Conservation (phyloP, 1,140 invertebrate species). For the Neomicropteryx cornuta region DNA sequence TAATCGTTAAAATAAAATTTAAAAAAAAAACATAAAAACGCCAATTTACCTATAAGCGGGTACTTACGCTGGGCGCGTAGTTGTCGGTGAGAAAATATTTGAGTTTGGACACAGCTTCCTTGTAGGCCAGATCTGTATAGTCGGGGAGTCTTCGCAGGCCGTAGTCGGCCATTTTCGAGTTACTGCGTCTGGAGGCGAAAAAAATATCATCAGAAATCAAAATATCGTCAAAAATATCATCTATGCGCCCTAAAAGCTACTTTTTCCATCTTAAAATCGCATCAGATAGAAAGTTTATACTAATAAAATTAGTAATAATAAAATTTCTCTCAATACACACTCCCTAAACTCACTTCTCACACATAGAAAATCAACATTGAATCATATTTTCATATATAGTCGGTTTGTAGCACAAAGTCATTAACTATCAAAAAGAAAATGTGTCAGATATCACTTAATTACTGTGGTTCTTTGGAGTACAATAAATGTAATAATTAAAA, state of each 20-base stretch:
- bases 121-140: slow-evolving; percentile 70
- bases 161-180: slow-evolving; percentile 34
- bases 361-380: not conserved
- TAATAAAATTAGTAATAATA: not conserved
- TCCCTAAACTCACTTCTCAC: too few relatives aligned
- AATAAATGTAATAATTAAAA: too few relatives aligned
- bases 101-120: slow-evolving; percentile 66
- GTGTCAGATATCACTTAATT: too few relatives aligned
- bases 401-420: not conserved
- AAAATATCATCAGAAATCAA: not conserved
- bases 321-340: not conserved
- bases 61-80: slow-evolving; percentile 48
- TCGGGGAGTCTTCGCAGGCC: slow-evolving; percentile 51
- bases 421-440: too few relatives aligned
- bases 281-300: not conserved
- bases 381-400: not conserved
- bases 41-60: slow-evolving; percentile 6
- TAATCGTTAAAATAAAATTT: too few relatives aligned
- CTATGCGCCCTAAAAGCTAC: too few relatives aligned
- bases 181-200: slow-evolving; percentile 9
- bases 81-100: slow-evolving; percentile 65
- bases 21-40: too few relatives aligned
- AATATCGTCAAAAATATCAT: too few relatives aligned
- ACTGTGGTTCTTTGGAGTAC: too few relatives aligned
- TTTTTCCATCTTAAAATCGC: not conserved